Evolutionary conservation across 1,140 invertebrate species (phyloP).

Genomic region (Plutomurus gul): DNA sequence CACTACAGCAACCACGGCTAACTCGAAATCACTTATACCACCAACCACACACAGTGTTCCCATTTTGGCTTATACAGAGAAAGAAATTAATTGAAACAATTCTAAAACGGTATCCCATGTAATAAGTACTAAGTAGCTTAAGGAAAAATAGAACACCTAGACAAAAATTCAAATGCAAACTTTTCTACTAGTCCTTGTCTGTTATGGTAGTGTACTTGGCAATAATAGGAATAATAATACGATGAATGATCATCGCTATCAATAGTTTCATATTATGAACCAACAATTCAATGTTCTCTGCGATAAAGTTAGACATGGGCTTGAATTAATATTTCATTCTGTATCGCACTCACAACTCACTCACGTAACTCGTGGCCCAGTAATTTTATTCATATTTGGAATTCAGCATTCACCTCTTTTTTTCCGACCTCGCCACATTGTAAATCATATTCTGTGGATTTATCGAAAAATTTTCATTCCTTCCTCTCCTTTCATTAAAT

Average conservation of each 20-base stretch:
- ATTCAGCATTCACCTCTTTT: slow-evolving; percentile 29
- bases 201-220: too few species aligned
- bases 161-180: too few species aligned
- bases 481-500: too few species aligned
- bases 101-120: too few species aligned
- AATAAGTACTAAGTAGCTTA: too few species aligned
- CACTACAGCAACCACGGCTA: neutral
- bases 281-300: neutral
- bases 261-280: neutral
- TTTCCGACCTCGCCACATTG: neutral
- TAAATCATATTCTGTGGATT: neutral
- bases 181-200: too few species aligned
- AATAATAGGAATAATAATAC: too few species aligned
- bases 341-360: neutral
- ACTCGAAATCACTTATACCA: neutral
- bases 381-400: slow-evolving; percentile 21
- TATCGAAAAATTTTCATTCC: neutral
- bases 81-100: too few species aligned
- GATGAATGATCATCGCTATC: slow-evolving; percentile 24
- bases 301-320: neutral
- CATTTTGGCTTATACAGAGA: neutral
- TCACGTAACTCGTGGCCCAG: neutral
- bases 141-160: too few species aligned
- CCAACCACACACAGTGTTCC: neutral
- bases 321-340: slow-evolving; percentile 8